phyloP scores from a whole-genome alignment of 2,797 vertebrate genomes.

The Alectoris magna region DNA sequence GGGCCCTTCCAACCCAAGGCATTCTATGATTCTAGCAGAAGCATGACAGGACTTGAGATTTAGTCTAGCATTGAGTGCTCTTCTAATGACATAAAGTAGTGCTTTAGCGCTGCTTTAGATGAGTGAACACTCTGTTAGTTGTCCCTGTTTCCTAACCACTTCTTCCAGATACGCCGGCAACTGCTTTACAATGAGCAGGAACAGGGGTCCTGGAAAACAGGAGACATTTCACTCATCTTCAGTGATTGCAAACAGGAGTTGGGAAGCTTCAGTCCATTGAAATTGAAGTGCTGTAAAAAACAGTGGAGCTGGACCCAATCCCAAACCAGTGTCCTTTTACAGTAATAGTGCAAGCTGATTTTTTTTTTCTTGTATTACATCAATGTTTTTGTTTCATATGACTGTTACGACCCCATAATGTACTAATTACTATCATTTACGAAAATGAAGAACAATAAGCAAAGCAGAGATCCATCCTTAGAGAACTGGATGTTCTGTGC shows the following conservation, averaged over 20 bases:
- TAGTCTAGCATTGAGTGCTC: background rate
- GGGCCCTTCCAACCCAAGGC: no score
- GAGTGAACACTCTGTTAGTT: background rate
- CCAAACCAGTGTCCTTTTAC: background rate
- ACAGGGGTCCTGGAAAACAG: background rate
- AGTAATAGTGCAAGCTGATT: background rate
- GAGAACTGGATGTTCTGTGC: conserved; percentile 61
- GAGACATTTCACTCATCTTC: background rate
- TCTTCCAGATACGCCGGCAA: background rate
- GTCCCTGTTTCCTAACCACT: background rate
- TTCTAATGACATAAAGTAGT: background rate
- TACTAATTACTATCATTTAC: conserved; percentile 17
- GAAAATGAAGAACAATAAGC: conserved; percentile 61
- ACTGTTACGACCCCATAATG: background rate
- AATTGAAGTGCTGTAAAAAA: background rate
- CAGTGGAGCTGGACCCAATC: background rate
- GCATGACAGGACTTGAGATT: background rate
- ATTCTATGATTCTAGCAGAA: background rate
- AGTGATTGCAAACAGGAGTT: background rate
- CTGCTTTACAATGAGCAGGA: background rate
- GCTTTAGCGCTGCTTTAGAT: background rate
- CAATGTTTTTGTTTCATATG: background rate
- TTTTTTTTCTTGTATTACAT: background rate
- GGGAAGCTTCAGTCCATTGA: background rate
- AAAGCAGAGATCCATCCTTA: conserved; percentile 35